A percentile compares a stretch with the other conserved stretches of the same genome.
Conservation (phyloP, 2,888 invertebrate species). For the Protophormia terraenovae region DNA sequence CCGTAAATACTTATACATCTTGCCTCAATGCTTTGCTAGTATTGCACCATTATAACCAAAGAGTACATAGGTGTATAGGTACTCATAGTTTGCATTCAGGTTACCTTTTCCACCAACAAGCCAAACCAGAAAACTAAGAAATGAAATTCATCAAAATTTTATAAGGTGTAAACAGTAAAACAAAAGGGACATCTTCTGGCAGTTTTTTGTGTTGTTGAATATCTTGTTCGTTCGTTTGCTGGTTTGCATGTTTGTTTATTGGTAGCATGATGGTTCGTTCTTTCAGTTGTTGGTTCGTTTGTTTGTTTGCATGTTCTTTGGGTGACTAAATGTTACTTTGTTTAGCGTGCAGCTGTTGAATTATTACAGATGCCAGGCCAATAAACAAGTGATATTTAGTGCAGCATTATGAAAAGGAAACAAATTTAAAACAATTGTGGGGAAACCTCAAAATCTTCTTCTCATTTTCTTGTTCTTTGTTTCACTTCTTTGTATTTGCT, state of each 20-base stretch:
- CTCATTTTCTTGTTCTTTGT: neutral
- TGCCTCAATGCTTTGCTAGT: neutral
- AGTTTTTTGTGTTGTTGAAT: neutral
- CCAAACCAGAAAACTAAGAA: conserved; percentile 1
- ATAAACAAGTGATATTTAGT: conserved; percentile 52
- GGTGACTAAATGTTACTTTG: conserved; percentile 22
- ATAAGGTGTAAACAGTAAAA: conserved; percentile 48
- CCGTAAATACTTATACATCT: neutral
- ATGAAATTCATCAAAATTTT: conserved; percentile 62
- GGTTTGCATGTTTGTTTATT: neutral
- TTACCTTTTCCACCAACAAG: neutral
- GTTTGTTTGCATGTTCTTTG: neutral
- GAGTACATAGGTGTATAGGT: neutral
- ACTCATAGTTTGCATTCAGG: neutral
- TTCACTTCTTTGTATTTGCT: neutral
- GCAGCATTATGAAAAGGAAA: conserved; percentile 39
- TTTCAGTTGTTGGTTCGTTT: neutral
- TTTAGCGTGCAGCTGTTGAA: conserved; percentile 46
- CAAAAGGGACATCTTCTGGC: conserved; percentile 47
- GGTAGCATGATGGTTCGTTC: too few relatives aligned
- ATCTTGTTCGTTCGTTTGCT: neutral
- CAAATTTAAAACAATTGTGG: conserved; percentile 44
- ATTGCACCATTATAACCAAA: neutral
- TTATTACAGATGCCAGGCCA: conserved; percentile 58
- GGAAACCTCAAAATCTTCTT: conserved; percentile 38